Percentiles rank a stretch among this genome's conserved stretches.
Conservation (phyloP, 2,888 invertebrate genomes). For the Xestia sexstrigata region DNA sequence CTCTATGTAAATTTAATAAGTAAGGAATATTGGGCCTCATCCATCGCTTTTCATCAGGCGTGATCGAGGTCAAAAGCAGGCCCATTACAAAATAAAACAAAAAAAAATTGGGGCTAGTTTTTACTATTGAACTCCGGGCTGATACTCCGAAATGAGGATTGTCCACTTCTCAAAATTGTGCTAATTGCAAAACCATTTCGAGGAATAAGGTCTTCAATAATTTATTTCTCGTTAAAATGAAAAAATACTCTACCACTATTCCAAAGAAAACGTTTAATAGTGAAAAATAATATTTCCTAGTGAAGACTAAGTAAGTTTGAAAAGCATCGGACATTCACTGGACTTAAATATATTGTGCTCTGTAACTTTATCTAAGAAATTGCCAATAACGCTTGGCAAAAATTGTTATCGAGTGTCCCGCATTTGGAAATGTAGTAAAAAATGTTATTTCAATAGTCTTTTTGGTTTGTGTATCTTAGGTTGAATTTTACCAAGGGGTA, state of each 20-base stretch:
- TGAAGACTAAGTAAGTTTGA: background rate
- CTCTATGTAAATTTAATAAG: background rate
- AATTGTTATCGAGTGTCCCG: background rate
- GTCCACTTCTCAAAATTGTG: no score
- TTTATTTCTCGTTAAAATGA: no score
- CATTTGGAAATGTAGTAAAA: background rate
- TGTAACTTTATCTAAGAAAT: slow-evolving; percentile 20
- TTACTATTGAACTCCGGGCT: background rate
- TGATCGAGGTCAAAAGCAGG: no score
- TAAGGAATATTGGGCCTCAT: background rate
- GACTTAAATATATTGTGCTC: slow-evolving; percentile 9
- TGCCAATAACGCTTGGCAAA: slow-evolving; percentile 27
- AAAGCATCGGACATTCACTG: slow-evolving; percentile 1
- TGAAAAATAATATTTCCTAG: background rate
- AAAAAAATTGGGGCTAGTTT: background rate
- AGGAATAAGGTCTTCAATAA: no score
- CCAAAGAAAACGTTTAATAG: background rate
- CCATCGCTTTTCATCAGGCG: no score
- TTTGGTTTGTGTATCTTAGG: background rate
- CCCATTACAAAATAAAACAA: no score
- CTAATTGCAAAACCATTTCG: no score
- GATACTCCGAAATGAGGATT: no score
- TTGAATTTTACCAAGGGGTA: background rate
- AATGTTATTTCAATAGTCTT: background rate
- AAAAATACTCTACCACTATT: background rate